Percentiles rank a stretch among this genome's conserved stretches.
Evolutionary conservation across 2,797 vertebrate species (phyloP).

Genomic region (Catamblyrhynchus diadema): DNA sequence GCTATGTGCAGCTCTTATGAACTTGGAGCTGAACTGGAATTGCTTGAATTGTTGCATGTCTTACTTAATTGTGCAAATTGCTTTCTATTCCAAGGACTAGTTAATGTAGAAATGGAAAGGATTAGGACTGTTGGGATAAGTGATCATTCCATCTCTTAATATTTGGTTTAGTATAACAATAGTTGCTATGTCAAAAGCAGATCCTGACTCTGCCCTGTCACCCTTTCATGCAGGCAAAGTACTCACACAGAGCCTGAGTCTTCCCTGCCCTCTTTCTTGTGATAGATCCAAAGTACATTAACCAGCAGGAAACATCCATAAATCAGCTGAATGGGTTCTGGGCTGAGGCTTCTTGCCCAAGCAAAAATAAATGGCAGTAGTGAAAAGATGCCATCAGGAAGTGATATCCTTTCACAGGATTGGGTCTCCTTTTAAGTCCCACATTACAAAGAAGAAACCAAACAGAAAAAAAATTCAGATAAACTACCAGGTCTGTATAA

Average conservation of each 20-base stretch:
- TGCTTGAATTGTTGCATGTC: slow-evolving; percentile 27
- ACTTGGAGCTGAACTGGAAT: slow-evolving; percentile 34
- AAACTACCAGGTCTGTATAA: neutral
- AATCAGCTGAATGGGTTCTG: neutral
- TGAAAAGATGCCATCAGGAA: neutral
- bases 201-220: neutral
- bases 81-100: slow-evolving; percentile 38
- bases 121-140: slow-evolving; percentile 37
- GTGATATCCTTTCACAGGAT: neutral
- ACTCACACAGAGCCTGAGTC: neutral
- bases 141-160: neutral
- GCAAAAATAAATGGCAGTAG: neutral
- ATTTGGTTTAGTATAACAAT: slow-evolving; percentile 48
- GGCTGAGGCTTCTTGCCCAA: neutral
- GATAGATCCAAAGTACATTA: neutral
- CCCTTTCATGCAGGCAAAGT: neutral
- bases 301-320: neutral
- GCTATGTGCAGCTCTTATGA: neutral
- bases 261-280: neutral
- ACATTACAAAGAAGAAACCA: neutral
- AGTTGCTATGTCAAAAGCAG: slow-evolving; percentile 14
- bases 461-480: neutral
- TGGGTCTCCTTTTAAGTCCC: neutral
- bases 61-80: slow-evolving; percentile 51
- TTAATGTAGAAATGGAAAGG: slow-evolving; percentile 37